Evolutionary conservation across 2,888 invertebrate genomes (phyloP).

Genomic region (Ommatoiulus sabulosus): DNA sequence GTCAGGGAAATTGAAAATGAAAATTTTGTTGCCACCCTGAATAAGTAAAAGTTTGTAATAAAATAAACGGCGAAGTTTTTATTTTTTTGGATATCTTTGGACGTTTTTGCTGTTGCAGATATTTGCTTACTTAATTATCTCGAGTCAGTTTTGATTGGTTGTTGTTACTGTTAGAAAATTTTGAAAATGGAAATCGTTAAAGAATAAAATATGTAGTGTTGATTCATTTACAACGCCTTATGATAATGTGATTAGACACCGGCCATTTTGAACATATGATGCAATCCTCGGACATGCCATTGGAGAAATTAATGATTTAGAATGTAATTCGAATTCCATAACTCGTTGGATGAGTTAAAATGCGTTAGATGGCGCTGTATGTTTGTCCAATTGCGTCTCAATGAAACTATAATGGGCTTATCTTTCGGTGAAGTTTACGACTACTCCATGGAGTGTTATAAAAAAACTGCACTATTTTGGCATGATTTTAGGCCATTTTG

Average conservation of each 20-base stretch:
- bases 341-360: too few species aligned
- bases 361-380: too few species aligned
- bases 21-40: too few species aligned
- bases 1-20: too few species aligned
- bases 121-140: not conserved
- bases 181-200: slow-evolving; percentile 24
- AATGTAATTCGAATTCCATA: too few species aligned
- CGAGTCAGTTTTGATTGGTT: not conserved
- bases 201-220: slow-evolving; percentile 12
- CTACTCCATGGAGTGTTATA: not conserved
- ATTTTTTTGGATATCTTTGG: not conserved
- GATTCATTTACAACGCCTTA: not conserved
- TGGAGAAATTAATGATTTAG: too few species aligned
- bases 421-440: too few species aligned
- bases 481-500: not conserved
- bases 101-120: too few species aligned
- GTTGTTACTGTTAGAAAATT: not conserved
- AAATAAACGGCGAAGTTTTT: not conserved
- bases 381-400: too few species aligned
- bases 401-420: too few species aligned
- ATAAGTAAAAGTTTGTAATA: too few species aligned
- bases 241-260: not conserved
- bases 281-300: too few species aligned
- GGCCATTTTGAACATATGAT: not conserved
- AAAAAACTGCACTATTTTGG: not conserved